phyloP scores from a whole-genome alignment of 2,113 vertebrate genomes.

The Gambusia affinis region DNA sequence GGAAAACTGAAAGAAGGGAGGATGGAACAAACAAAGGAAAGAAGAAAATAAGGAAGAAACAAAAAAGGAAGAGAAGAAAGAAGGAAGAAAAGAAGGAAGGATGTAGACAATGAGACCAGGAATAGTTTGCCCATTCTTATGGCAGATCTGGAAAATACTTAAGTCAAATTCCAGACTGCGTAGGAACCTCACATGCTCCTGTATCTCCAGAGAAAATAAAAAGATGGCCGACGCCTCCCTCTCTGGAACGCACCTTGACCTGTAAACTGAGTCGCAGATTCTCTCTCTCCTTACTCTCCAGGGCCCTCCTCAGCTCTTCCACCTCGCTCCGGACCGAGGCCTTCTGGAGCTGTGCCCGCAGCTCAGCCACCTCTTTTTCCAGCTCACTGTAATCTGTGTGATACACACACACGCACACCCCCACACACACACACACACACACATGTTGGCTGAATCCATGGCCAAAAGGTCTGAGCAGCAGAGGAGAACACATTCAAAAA shows the following conservation, averaged over 20 bases:
- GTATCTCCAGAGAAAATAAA: neutral
- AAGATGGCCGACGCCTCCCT: neutral
- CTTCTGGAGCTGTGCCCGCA: slow-evolving; percentile 82
- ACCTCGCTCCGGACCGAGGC: slow-evolving; percentile 81
- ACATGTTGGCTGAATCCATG: neutral
- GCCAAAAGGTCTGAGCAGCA: neutral
- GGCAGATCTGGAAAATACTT: too few relatives aligned
- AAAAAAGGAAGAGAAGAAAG: too few relatives aligned
- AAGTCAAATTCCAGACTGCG: too few relatives aligned
- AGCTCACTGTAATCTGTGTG: slow-evolving; percentile 77
- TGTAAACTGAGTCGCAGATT: slow-evolving; percentile 81
- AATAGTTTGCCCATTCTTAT: too few relatives aligned
- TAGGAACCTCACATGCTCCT: too few relatives aligned
- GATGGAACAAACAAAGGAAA: too few relatives aligned
- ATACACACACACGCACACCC: too few relatives aligned
- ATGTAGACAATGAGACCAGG: too few relatives aligned
- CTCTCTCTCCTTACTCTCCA: slow-evolving; percentile 88
- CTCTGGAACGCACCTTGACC: slow-evolving; percentile 81
- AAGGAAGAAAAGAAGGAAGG: too few relatives aligned
- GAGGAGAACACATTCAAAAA: neutral
- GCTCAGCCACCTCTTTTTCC: slow-evolving; percentile 85
- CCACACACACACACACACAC: neutral
- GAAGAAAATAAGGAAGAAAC: too few relatives aligned
- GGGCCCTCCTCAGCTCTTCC: slow-evolving; percentile 84
- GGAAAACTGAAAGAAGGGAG: too few relatives aligned